Evolutionary conservation across 2,113 vertebrate genomes (phyloP), one percentile per base, ranked within the genome.

Genomic region (Sinocyclocheilus maitianheensis): DNA sequence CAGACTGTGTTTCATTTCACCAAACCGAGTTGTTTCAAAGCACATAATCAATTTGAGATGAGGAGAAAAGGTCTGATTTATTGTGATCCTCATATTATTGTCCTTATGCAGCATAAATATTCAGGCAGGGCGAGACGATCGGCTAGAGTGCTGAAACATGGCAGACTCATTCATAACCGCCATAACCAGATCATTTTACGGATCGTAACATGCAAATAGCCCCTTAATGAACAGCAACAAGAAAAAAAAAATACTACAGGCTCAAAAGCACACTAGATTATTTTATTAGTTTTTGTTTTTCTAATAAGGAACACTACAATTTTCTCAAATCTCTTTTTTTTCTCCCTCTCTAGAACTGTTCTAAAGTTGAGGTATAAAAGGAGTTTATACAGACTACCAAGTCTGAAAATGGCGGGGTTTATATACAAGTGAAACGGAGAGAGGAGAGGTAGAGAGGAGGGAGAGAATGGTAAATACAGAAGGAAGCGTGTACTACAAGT

Each of bases 311-410:
- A 95, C 94, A 96, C 95, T 95, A 96, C 95, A 95, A 93, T 95
- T 94, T 86, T 95, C 92, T 95, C 93, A 94, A 95, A 94, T 94
- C 94, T 91, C 94, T 93, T 92, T 89, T 94, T 94, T 94, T 94
- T 88, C 93, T 93, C 93, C 95, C 94, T 94, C 94, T 94, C 95
- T 95, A 96, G 94, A 95, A 95, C 95, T 94, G 94, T 94, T 95
- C 94, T 96, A 96, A 95, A 95, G 94, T 95, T 96, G 95, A 96
- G 95, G 95, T 96, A 96, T 95, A 96, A 95, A 95, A 95, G 95
- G 94, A 95, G 93, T 94, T 95, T 91, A 90, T 94, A 94, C 94
- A 95, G 95, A 95, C 94, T 93, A 89, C 90, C 93, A 88, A 89
- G 94, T 94, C 94, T 96, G 94, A 93, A 95, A 95, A 95, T 92